Conservation (phyloP, 2,113 vertebrate genomes). For the Pelecanoides urinatrix region DNA sequence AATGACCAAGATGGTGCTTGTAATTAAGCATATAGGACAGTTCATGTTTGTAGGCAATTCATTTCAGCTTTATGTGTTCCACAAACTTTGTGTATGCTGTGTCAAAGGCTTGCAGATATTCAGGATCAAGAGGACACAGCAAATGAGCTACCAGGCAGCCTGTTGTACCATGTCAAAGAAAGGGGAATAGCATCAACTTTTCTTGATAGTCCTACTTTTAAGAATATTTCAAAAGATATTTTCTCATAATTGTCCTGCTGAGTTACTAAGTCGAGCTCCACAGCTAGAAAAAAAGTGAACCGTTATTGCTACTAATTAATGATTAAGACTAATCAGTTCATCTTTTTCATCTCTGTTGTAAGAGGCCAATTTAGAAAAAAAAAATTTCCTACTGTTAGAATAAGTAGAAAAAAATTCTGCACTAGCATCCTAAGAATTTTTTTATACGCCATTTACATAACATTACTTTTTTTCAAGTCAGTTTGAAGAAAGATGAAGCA, state of each 20-base stretch:
- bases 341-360: neutral
- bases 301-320: neutral
- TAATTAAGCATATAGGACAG: neutral
- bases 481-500: neutral
- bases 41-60: neutral
- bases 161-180: neutral
- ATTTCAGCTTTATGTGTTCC: neutral
- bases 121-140: neutral
- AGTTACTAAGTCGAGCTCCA: neutral
- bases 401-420: neutral
- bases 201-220: neutral
- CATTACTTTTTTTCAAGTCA: neutral
- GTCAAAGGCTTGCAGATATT: neutral
- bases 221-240: neutral
- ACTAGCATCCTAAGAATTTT: neutral
- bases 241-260: neutral
- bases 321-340: neutral
- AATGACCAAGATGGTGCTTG: neutral
- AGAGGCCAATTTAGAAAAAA: neutral
- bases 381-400: neutral
- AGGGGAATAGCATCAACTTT: neutral
- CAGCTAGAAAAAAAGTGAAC: neutral
- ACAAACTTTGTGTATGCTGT: neutral
- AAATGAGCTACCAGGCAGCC: neutral
- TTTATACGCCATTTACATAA: neutral